A percentile compares a stretch with the other conserved stretches of the same genome.
Evolutionary conservation across 2,113 vertebrate species (phyloP).

Genomic region (Balaeniceps rex): DNA sequence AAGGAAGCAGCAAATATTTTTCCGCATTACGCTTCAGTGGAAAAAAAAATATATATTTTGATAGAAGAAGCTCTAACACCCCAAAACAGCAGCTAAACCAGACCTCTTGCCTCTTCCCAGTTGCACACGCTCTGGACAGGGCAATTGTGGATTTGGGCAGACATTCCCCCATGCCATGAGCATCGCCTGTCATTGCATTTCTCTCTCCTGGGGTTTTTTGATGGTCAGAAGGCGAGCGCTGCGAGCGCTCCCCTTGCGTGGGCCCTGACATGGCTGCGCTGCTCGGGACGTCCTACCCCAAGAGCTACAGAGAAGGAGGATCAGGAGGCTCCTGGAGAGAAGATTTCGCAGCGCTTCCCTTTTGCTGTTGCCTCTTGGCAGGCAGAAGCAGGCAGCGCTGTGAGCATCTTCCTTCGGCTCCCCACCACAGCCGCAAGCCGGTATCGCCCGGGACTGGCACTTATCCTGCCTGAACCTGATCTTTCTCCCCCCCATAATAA

Average conservation of each 20-base stretch:
- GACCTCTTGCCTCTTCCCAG: too few relatives aligned
- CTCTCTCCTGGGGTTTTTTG: not conserved
- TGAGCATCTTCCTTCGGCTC: not conserved
- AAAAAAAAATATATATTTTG: not conserved
- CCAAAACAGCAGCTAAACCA: not conserved
- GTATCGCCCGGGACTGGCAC: not conserved
- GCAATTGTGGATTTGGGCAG: not conserved
- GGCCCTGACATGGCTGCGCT: not conserved
- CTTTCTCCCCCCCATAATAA: too few relatives aligned
- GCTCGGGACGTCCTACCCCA: not conserved
- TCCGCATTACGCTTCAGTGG: not conserved
- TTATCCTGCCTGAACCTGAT: not conserved
- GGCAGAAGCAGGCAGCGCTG: not conserved
- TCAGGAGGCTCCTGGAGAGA: not conserved
- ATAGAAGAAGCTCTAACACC: not conserved
- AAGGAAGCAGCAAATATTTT: not conserved
- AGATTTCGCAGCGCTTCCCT: not conserved
- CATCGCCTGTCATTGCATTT: fast-evolving
- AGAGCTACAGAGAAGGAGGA: not conserved
- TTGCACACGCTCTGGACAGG: not conserved
- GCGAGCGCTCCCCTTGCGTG: fast-evolving
- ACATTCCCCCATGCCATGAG: not conserved
- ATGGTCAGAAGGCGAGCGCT: not conserved
- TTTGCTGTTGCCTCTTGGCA: not conserved
- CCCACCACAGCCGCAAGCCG: not conserved